Evolutionary conservation across 2,797 vertebrate species (phyloP).

Genomic region (Acanthopagrus latus): DNA sequence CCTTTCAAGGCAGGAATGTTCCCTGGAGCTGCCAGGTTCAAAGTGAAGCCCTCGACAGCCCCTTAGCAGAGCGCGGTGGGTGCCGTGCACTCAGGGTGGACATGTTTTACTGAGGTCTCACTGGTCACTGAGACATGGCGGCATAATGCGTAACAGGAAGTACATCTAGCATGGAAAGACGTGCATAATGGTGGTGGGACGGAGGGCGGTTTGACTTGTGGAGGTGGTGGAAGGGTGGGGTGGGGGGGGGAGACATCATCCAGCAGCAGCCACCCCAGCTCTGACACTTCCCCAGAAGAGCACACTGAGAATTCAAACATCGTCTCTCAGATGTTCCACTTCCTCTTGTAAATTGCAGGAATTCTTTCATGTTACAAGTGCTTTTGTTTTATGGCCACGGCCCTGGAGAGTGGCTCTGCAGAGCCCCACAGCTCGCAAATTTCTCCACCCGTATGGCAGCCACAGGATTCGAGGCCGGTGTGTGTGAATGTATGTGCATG

Average conservation of each 20-base stretch:
- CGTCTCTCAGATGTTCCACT: constrained; percentile 88
- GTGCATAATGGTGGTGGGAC: constrained; percentile 32
- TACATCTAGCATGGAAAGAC: constrained; percentile 62
- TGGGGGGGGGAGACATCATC: constrained; percentile 36
- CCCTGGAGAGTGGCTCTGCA: constrained; percentile 77
- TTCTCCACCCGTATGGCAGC: constrained; percentile 64
- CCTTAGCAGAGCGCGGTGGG: constrained; percentile 56
- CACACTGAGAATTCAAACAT: constrained; percentile 85
- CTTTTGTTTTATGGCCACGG: constrained; percentile 86
- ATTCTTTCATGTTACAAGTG: constrained; percentile 92
- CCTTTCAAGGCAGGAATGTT: constrained; percentile 82
- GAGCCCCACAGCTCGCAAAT: constrained; percentile 74
- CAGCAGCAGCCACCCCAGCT: constrained; percentile 56
- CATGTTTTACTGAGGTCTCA: constrained; percentile 72
- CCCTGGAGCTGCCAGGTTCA: constrained; percentile 80
- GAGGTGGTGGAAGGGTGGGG: constrained; percentile 19
- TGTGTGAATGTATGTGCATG: constrained; percentile 21
- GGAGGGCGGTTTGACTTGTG: constrained; percentile 43
- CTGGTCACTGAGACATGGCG: constrained; percentile 61
- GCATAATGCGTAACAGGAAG: constrained; percentile 59
- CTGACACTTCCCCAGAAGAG: constrained; percentile 81
- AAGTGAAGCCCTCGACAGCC: constrained; percentile 67
- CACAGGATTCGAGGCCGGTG: constrained; percentile 50
- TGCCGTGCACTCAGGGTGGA: constrained; percentile 68
- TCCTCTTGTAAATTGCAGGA: constrained; percentile 89